A percentile compares a stretch with the other conserved stretches of the same genome.
phyloP scores from a whole-genome alignment of 2,113 vertebrate genomes.

The Zosterops borbonicus region DNA sequence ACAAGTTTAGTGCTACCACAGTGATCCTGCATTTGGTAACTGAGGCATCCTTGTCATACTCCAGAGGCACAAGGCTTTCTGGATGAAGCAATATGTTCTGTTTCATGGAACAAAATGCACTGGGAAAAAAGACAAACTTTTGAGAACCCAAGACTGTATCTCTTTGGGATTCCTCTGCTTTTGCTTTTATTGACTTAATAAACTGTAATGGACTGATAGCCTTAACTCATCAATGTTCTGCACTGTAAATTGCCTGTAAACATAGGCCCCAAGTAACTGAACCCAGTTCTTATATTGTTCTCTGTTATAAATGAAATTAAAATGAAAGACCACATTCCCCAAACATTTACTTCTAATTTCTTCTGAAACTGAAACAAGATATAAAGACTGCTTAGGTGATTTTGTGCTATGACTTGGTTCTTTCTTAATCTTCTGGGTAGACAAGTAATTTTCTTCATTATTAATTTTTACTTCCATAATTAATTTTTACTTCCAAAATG shows the following conservation, averaged over 20 bases:
- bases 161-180: not conserved
- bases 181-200: not conserved
- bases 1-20: not conserved
- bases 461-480: conserved; percentile 30
- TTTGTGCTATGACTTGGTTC: not conserved
- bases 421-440: not conserved
- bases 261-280: not conserved
- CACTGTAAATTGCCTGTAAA: not conserved
- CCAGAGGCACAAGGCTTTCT: not conserved
- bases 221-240: not conserved
- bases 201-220: not conserved
- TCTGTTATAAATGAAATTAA: not conserved
- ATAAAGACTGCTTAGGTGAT: not conserved
- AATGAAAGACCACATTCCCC: not conserved
- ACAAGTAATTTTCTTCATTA: not conserved
- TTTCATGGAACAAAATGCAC: not conserved
- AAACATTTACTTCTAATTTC: not conserved
- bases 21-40: not conserved
- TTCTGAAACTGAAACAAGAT: not conserved
- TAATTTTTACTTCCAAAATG: conserved; percentile 12
- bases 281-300: not conserved
- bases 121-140: not conserved
- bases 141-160: not conserved
- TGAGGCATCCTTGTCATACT: not conserved
- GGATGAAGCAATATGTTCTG: not conserved